Evolutionary conservation across 2,113 vertebrate genomes (phyloP).

Genomic region (Symphodus melops): DNA sequence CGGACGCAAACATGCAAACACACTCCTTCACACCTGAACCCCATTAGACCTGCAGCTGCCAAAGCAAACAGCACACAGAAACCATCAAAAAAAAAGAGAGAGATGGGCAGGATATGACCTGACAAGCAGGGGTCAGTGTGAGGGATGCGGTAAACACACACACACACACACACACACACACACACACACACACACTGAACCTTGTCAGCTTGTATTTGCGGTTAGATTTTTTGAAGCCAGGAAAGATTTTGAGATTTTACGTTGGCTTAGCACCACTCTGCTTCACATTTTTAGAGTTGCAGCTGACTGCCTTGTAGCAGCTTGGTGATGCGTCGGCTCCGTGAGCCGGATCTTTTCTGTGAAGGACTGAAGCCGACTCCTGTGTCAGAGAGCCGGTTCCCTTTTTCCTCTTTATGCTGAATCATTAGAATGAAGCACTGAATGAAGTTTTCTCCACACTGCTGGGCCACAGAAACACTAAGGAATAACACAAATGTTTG

Average conservation of each 20-base stretch:
- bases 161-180: conserved; percentile 11
- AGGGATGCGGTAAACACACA: not conserved
- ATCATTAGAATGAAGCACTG: no score
- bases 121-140: conserved; percentile 67
- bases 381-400: no score
- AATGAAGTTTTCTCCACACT: no score
- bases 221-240: conserved; percentile 11
- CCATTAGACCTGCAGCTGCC: conserved; percentile 52
- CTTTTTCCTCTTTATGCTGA: no score
- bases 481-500: no score
- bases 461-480: no score
- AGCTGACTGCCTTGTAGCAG: not conserved
- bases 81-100: conserved; percentile 22
- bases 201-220: conserved; percentile 40
- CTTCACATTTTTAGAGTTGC: not conserved
- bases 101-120: conserved; percentile 74
- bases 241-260: conserved; percentile 36
- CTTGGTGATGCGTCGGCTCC: no score
- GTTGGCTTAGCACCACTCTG: conserved; percentile 19
- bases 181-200: conserved; percentile 5
- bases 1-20: conserved; percentile 22
- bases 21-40: conserved; percentile 57
- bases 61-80: conserved; percentile 65
- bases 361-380: no score
- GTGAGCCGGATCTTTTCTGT: no score